Base-by-base conservation (phyloP, 2,113 vertebrate species). In the Anarhynchus alexandrinus region DNA sequence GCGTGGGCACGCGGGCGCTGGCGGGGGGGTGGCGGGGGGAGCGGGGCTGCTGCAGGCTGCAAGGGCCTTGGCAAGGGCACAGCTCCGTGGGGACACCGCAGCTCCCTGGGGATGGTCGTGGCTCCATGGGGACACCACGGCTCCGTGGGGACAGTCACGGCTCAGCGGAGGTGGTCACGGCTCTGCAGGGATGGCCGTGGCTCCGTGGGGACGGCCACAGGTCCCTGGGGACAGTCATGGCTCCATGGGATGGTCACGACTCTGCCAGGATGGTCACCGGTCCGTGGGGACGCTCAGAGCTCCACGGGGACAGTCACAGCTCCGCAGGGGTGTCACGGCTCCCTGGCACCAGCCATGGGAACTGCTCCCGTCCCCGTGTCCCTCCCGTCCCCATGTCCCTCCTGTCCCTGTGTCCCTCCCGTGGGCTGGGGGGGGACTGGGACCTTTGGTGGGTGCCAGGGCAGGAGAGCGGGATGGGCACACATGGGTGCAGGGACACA, bases 401-500 rank as follows among this genome's bases (percentile, higher is more conserved):
- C n/a, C 34, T 3, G 30, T 66, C 54, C 62, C 18, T 15, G 4
- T 2, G 9, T 62, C 66, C 76, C 43, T 13, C 5, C 86, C 1
- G 5, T 4, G 65, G 36, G 61, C 52, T 13, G 58, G 40, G 29
- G 65, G 43, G 2, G 38, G 11, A 15, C 4, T 10, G 1, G 55
- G 43, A 25, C 57, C 47, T 29, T 51, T 2, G 1, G 26, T 4
- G 85, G 70, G 64, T 5, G 9, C 30, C 5, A 2, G 51, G 17
- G 25, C 12, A 27, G 65, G 54, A 11, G 18, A 13, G 15, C 3
- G 6, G 67, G 25, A 52, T 1, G 2, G 51, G 54, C n/a, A n/a
- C 55, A n/a, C 2, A 1, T 0, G 2, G 59, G 12, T 5, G 0
- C 0, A 6, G 52, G 69, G 57, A 51, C 14, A 19, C 9, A 19